phyloP scores from a whole-genome alignment of 1,140 invertebrate genomes.

The Zaprionus lachaisei region DNA sequence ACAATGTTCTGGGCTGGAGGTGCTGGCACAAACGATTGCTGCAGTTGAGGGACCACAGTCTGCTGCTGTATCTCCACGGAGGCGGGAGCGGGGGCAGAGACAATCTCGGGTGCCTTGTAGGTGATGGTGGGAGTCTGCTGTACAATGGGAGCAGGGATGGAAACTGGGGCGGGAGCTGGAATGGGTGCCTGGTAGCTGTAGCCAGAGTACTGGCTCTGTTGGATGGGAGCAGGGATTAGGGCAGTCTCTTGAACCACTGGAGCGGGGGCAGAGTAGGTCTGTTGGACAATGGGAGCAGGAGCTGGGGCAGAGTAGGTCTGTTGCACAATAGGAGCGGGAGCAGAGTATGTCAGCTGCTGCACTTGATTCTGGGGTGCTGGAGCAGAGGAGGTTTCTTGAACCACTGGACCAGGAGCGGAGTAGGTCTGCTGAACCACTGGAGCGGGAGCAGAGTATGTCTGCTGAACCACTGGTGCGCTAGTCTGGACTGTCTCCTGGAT shows the following conservation, averaged over 20 bases:
- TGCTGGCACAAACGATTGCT: constrained; percentile 60
- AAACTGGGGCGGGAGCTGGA: constrained; percentile 3
- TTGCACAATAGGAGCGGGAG: constrained; percentile 41
- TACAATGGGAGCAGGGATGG: constrained; percentile 13
- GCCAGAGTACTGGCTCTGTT: constrained; percentile 42
- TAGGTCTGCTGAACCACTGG: constrained; percentile 28
- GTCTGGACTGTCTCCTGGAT: constrained; percentile 11
- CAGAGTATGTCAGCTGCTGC: constrained; percentile 35
- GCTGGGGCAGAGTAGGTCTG: constrained; percentile 34
- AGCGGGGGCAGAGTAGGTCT: constrained; percentile 39
- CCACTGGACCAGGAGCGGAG: constrained; percentile 32
- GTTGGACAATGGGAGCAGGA: constrained; percentile 33
- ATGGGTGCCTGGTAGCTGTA: constrained; percentile 46
- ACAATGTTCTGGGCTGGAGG: constrained; percentile 27
- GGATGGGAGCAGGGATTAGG: constrained; percentile 15
- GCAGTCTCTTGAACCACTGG: constrained; percentile 35
- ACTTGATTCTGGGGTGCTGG: constrained; percentile 24
- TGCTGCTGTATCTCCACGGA: constrained; percentile 40
- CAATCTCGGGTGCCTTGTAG: constrained; percentile 26
- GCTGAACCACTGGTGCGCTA: constrained; percentile 38
- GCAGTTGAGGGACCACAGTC: constrained; percentile 34
- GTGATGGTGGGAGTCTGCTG: constrained; percentile 24
- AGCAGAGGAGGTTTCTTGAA: constrained; percentile 34
- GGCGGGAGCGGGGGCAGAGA: constrained; percentile 38
- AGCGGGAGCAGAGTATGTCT: constrained; percentile 23